Percentiles rank a stretch among this genome's conserved stretches.
phyloP scores from a whole-genome alignment of 2,113 vertebrate genomes.

The Geothlypis trichas region DNA sequence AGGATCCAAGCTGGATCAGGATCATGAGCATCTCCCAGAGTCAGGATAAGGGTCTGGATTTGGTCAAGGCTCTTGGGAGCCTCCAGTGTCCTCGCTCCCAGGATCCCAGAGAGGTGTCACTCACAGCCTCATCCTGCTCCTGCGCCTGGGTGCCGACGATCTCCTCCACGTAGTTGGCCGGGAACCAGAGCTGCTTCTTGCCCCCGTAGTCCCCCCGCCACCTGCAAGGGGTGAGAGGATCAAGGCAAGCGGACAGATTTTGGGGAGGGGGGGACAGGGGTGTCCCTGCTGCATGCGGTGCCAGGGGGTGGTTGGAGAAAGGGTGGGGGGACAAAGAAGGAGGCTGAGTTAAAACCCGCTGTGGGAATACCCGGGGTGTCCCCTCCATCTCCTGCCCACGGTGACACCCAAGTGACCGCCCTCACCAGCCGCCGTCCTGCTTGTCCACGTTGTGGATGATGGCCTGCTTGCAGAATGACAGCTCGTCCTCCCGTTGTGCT shows the following conservation, averaged over 20 bases:
- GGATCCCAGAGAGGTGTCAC: not conserved
- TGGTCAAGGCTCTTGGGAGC: not conserved
- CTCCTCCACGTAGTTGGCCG: slow-evolving; percentile 96
- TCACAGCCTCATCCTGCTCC: slow-evolving; percentile 86
- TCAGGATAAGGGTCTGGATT: not conserved
- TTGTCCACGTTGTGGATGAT: slow-evolving; percentile 86
- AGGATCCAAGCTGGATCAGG: not conserved
- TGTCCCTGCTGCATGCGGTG: not conserved
- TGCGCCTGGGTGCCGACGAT: slow-evolving; percentile 81
- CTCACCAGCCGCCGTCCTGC: slow-evolving; percentile 87
- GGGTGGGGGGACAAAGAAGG: not conserved
- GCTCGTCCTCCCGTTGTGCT: slow-evolving; percentile 86
- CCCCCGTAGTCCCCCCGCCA: slow-evolving; percentile 96
- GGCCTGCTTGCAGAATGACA: slow-evolving; percentile 89
- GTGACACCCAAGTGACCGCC: not conserved
- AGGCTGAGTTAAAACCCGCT: slow-evolving; percentile 4
- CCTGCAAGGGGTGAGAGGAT: slow-evolving; percentile 75
- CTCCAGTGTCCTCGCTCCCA: fast-evolving
- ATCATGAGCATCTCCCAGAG: fast-evolving
- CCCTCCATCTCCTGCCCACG: not conserved
- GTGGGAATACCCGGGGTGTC: fast-evolving
- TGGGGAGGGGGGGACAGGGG: not conserved
- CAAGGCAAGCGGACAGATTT: slow-evolving; percentile 9
- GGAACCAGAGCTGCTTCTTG: slow-evolving; percentile 98
- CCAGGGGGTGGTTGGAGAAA: not conserved